These are phyloP conservation scores for Andrena minutula DNA, from an alignment of 2,888 invertebrate species.

Conservation along the genomic window DNA sequence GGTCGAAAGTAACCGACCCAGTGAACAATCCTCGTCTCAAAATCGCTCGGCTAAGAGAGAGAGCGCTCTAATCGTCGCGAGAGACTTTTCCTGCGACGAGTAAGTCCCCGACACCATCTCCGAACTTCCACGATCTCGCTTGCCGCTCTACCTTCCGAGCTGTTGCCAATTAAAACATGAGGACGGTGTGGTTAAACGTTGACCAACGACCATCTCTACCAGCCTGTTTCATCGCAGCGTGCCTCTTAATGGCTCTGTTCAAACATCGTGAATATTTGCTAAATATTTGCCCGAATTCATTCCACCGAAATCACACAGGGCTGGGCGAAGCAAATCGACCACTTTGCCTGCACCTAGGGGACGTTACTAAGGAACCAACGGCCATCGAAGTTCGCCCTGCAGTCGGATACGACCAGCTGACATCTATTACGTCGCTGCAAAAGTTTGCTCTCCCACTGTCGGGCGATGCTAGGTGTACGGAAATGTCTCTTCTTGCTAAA, in stretches of 20 bases:
- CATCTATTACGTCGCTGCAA: background rate
- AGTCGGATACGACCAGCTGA: background rate
- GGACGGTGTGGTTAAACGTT: background rate
- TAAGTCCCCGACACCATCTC: background rate
- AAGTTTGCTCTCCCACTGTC: too few species aligned
- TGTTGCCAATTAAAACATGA: constrained; percentile 20
- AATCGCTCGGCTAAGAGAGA: constrained; percentile 22
- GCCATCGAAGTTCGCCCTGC: constrained; percentile 6
- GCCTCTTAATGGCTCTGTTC: background rate
- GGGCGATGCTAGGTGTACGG: too few species aligned
- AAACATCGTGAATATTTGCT: constrained; percentile 22
- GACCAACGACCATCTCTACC: background rate
- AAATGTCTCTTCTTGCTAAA: too few species aligned
- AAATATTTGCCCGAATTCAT: constrained; percentile 27
- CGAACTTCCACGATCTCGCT: background rate
- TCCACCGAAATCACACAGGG: background rate
- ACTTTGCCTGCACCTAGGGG: background rate
- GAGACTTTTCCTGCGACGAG: background rate
- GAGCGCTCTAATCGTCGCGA: background rate
- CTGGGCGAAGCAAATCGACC: background rate
- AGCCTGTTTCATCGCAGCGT: constrained; percentile 12
- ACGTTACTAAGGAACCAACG: background rate
- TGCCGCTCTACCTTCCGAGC: background rate
- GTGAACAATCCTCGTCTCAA: constrained; percentile 40
- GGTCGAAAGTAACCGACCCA: constrained; percentile 54